A percentile compares a stretch with the other conserved stretches of the same genome.
These are phyloP conservation scores for Pristis pectinata DNA, from an alignment of 2,797 vertebrate species.

Conservation along the genomic window DNA sequence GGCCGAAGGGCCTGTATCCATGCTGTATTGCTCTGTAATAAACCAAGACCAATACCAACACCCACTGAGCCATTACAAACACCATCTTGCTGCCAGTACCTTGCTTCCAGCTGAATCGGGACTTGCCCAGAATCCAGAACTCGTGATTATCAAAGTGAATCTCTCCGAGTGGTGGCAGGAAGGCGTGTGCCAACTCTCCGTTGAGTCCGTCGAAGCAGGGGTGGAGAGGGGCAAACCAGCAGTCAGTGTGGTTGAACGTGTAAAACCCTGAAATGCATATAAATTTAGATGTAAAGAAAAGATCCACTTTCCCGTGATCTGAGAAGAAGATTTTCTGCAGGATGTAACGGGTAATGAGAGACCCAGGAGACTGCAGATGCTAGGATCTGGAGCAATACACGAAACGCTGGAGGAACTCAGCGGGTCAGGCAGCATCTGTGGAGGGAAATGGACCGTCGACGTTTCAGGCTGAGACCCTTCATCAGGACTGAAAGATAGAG, in stretches of 20 bases:
- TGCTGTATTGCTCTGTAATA: too few relatives aligned
- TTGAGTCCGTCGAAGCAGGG: constrained; percentile 75
- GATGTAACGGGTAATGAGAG: too few relatives aligned
- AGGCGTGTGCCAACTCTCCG: constrained; percentile 72
- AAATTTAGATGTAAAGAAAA: background rate
- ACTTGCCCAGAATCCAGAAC: constrained; percentile 74
- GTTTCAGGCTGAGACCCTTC: too few relatives aligned
- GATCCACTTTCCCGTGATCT: too few relatives aligned
- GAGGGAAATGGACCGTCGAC: too few relatives aligned
- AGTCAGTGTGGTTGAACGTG: constrained; percentile 73
- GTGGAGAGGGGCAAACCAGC: constrained; percentile 66
- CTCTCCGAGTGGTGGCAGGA: constrained; percentile 68
- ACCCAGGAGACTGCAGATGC: too few relatives aligned
- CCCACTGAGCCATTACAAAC: background rate
- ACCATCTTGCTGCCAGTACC: constrained; percentile 49
- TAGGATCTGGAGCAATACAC: too few relatives aligned
- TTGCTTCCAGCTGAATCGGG: constrained; percentile 77
- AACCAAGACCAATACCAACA: background rate
- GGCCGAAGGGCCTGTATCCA: too few relatives aligned
- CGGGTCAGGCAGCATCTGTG: too few relatives aligned
- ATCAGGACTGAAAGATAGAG: too few relatives aligned
- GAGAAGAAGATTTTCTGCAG: too few relatives aligned
- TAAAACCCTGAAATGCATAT: constrained; percentile 62
- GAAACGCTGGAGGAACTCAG: too few relatives aligned
- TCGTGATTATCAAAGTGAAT: constrained; percentile 79